A percentile compares a stretch with the other conserved stretches of the same genome.
Evolutionary conservation across 2,797 vertebrate species (phyloP).

Genomic region (Characodon lateralis): DNA sequence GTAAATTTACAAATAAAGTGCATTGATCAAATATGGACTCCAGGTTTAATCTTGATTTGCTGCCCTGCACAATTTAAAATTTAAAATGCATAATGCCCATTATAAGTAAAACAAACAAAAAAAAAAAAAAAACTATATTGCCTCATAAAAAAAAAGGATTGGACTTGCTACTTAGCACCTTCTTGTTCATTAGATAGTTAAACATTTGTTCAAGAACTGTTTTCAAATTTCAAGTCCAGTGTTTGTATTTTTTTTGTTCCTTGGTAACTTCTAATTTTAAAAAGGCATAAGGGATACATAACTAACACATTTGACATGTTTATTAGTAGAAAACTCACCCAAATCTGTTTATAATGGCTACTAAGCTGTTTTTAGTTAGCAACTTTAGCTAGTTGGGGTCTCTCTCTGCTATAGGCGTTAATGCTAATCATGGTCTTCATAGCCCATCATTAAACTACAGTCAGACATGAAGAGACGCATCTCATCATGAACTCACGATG

Average conservation of each 20-base stretch:
- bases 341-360: not conserved
- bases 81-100: not conserved
- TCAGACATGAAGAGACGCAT: not conserved
- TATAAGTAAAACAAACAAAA: not conserved
- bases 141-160: not conserved
- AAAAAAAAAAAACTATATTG: not conserved
- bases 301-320: not conserved
- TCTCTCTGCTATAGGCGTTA: not conserved
- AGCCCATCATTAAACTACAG: not conserved
- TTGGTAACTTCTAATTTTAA: not conserved
- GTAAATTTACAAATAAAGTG: constrained; percentile 4
- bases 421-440: not conserved
- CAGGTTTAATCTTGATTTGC: constrained; percentile 11
- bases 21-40: constrained; percentile 18
- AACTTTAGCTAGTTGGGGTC: not conserved
- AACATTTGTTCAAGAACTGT: not conserved
- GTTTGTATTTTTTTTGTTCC: not conserved
- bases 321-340: not conserved
- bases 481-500: not conserved
- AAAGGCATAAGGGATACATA: not conserved
- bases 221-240: not conserved
- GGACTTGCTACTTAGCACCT: not conserved
- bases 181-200: not conserved
- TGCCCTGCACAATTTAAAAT: not conserved
- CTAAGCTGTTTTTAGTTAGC: not conserved